phyloP scores from a whole-genome alignment of 2,888 invertebrate genomes.

The Habrosyne pyritoides region DNA sequence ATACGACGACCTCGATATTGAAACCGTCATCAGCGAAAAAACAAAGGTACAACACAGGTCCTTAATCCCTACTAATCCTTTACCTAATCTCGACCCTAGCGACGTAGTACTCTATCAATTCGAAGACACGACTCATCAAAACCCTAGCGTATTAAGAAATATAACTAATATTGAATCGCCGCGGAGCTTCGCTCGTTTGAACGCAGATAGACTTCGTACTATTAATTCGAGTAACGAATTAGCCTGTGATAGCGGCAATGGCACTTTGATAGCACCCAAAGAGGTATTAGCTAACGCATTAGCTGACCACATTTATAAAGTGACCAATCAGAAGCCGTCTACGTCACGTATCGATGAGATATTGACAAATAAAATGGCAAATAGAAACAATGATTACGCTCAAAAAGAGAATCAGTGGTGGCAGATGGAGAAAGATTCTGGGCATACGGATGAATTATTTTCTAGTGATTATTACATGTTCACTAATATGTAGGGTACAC shows the following conservation, averaged over 20 bases:
- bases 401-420: slow-evolving; percentile 75
- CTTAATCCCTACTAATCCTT: slow-evolving; percentile 72
- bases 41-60: slow-evolving; percentile 83
- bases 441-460: slow-evolving; percentile 57
- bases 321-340: slow-evolving; percentile 80
- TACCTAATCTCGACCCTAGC: slow-evolving; percentile 53
- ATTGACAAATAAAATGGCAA: slow-evolving; percentile 73
- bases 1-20: slow-evolving; percentile 68
- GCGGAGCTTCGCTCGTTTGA: slow-evolving; percentile 68
- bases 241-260: slow-evolving; percentile 47
- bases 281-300: slow-evolving; percentile 73
- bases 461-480: slow-evolving; percentile 68
- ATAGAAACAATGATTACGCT: slow-evolving; percentile 38
- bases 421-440: slow-evolving; percentile 61
- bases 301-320: slow-evolving; percentile 79
- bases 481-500: slow-evolving; percentile 44
- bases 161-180: slow-evolving; percentile 71
- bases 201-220: slow-evolving; percentile 72
- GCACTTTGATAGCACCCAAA: slow-evolving; percentile 69
- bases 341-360: slow-evolving; percentile 75
- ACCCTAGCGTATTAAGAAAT: slow-evolving; percentile 56
- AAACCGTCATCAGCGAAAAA: slow-evolving; percentile 67
- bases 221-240: slow-evolving; percentile 64
- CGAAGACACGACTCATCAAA: slow-evolving; percentile 26
- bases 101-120: slow-evolving; percentile 28